phyloP scores from a whole-genome alignment of 2,797 vertebrate genomes.

The Eospalax fontanierii region DNA sequence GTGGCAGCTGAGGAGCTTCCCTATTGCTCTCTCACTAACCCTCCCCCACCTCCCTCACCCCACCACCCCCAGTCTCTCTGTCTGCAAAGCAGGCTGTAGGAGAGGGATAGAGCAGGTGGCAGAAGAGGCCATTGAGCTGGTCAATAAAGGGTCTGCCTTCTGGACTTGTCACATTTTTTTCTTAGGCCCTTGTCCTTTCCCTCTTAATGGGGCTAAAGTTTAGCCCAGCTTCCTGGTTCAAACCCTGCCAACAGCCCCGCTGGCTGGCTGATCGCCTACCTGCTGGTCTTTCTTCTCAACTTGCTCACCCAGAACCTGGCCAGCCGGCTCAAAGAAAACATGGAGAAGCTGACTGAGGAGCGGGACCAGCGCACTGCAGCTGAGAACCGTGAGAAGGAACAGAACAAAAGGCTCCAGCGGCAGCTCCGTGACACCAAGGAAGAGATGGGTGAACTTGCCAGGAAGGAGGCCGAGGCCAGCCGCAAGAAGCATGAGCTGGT shows the following conservation, averaged over 20 bases:
- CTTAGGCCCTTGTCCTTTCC: background rate
- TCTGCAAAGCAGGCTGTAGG: background rate
- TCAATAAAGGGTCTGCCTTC: background rate
- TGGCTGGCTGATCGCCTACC: background rate
- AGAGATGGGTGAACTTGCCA: conserved; percentile 96
- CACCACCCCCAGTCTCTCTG: background rate
- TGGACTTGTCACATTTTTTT: background rate
- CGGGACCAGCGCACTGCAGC: conserved; percentile 93
- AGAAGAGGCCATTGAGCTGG: background rate
- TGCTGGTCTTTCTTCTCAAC: background rate
- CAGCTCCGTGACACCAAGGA: conserved; percentile 98
- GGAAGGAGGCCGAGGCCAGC: conserved; percentile 97
- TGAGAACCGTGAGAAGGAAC: conserved; percentile 97
- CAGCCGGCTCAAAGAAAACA: conserved; percentile 96
- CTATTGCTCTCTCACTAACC: background rate
- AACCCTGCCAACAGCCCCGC: background rate
- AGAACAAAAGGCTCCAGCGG: conserved; percentile 97
- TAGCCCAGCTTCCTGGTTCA: background rate
- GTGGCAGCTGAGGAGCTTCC: background rate
- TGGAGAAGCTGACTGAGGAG: conserved; percentile 98
- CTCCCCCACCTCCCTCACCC: too few species aligned
- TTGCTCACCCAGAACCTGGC: conserved; percentile 92
- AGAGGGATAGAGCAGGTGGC: background rate
- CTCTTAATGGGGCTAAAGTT: background rate
- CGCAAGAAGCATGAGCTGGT: conserved; percentile 99